Conservation (phyloP, 2,888 invertebrate species). For the Calephelis perditalis region DNA sequence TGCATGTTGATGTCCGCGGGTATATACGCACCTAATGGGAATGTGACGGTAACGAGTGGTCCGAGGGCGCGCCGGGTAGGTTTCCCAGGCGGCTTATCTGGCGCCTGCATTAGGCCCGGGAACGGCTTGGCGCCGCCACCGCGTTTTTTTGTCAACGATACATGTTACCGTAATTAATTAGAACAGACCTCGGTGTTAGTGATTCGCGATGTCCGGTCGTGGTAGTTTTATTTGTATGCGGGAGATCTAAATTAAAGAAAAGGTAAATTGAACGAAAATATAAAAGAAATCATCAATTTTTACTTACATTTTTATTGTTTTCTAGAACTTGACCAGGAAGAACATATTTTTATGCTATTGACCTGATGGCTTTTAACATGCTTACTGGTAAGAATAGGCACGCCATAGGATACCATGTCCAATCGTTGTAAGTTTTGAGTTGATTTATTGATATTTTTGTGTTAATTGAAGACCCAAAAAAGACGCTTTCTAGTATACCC, state of each 20-base stretch:
- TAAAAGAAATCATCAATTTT: no score
- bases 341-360: no score
- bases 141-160: slow-evolving; percentile 53
- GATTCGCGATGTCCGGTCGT: not conserved
- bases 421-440: no score
- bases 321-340: no score
- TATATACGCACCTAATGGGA: slow-evolving; percentile 2
- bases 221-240: slow-evolving; percentile 1
- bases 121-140: slow-evolving; percentile 58
- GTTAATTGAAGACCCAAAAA: no score
- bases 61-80: not conserved
- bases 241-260: not conserved
- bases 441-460: no score
- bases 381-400: no score
- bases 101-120: slow-evolving; percentile 25
- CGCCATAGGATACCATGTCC: no score
- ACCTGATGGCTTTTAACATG: no score
- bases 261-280: not conserved
- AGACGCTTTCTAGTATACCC: no score
- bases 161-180: slow-evolving; percentile 67
- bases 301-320: no score
- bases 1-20: not conserved
- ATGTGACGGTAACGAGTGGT: slow-evolving; percentile 7
- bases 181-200: slow-evolving; percentile 35
- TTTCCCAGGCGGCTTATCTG: slow-evolving; percentile 17